Base-by-base conservation (phyloP, 2,797 vertebrate genomes). In the Ceryle rudis region DNA sequence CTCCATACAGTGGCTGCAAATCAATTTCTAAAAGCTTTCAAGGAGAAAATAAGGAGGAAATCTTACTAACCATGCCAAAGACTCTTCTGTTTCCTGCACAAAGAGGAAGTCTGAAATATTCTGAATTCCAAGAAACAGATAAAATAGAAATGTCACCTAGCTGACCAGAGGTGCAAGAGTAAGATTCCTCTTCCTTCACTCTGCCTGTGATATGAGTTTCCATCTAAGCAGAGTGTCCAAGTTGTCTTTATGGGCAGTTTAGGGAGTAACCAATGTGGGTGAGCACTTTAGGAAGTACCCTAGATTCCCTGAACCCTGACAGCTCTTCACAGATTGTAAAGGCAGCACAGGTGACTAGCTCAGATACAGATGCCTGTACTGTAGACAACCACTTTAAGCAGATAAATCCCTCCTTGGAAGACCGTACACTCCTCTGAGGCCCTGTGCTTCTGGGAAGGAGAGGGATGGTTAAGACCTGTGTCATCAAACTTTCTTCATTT, bases 61-160 rank as follows among this genome's bases (percentile, higher is more conserved):
- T 86, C 65, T 82, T 78, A 58, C 66, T 66, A 19, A 49, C 5
- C 67, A 66, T 87, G 61, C 52, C 42, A 89, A 93, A 95, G 31
- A 54, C 66, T 86, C 72, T 54, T 88, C 64, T 47, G 29, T 69
- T 95, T 93, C 88, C 87, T 93, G 41, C 20, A 78, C 65, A 90
- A 95, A 90, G 78, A 94, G 91, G 91, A 97, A 97, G 91, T 86
- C 33, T 69, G 41, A 96, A 94, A 83, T 83, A 80, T 46, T 89
- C 74, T 72, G 81, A 85, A 93, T 95, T 88, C 75, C 75, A 91
- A 94, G 93, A 91, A 94, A 85, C 0, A 87, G 89, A 86, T 82
- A 58, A 67, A 96, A 90, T 83, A 9, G 86, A 94, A 94, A 73
- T 66, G 65, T 85, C 47, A 71, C 39, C 72, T 89, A 74, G 60